Evolutionary conservation across 2,888 invertebrate species (phyloP).

Genomic region (Ennomos fuscantarius): DNA sequence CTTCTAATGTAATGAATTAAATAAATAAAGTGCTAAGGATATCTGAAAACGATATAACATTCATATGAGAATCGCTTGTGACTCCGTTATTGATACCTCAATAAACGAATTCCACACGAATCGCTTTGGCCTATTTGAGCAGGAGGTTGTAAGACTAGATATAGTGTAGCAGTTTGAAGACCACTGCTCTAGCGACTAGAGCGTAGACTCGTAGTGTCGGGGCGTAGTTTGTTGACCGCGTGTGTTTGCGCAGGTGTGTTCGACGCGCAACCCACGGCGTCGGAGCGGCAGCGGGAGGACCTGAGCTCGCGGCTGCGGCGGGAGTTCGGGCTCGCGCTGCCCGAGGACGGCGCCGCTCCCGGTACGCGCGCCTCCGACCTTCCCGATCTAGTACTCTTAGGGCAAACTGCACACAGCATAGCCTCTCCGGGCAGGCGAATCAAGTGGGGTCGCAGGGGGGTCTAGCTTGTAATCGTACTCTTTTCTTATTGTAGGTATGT

Average conservation of each 20-base stretch:
- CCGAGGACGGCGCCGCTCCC: constrained; percentile 87
- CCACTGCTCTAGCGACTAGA: too few relatives aligned
- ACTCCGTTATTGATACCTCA: too few relatives aligned
- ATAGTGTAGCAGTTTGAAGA: too few relatives aligned
- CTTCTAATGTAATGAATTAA: too few relatives aligned
- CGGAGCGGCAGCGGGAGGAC: constrained; percentile 95
- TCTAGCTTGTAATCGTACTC: constrained; percentile 11
- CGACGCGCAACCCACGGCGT: constrained; percentile 93
- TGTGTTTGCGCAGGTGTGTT: constrained; percentile 86
- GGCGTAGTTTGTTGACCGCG: constrained; percentile 6
- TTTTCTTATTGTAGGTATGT: constrained; percentile 7
- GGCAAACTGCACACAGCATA: constrained; percentile 31
- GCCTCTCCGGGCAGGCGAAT: constrained; percentile 21
- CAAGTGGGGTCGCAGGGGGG: constrained; percentile 33
- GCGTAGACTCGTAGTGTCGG: too few relatives aligned
- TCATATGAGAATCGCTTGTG: too few relatives aligned
- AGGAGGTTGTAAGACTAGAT: too few relatives aligned
- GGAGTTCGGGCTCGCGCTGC: constrained; percentile 91
- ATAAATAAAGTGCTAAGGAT: too few relatives aligned
- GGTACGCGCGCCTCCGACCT: constrained; percentile 40
- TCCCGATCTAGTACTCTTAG: constrained; percentile 22
- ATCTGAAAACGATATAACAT: too few relatives aligned
- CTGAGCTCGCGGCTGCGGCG: constrained; percentile 93
- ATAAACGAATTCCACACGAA: too few relatives aligned
- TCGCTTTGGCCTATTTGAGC: too few relatives aligned